Evolutionary conservation across 2,113 vertebrate species (phyloP).

Genomic region (Gymnogyps californianus): DNA sequence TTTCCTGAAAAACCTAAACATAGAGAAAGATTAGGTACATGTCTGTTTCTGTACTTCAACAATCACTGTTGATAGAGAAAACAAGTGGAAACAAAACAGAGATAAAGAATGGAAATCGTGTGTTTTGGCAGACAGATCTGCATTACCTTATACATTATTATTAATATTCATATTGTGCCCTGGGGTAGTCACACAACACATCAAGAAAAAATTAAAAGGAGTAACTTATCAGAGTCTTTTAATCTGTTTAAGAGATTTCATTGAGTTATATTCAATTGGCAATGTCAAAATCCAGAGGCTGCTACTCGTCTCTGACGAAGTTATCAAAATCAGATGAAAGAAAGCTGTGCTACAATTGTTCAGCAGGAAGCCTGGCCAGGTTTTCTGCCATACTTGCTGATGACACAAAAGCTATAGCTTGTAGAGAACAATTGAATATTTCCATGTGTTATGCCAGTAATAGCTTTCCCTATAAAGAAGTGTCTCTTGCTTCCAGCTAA

Average conservation of each 20-base stretch:
- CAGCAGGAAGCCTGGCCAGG: neutral
- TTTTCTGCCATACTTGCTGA: slow-evolving; percentile 30
- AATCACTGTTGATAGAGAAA: neutral
- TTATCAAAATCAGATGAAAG: slow-evolving; percentile 12
- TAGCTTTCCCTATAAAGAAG: neutral
- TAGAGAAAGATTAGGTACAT: neutral
- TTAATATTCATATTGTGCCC: slow-evolving; percentile 9
- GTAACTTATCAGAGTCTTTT: neutral
- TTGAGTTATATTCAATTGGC: neutral
- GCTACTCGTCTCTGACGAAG: neutral
- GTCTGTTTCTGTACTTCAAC: neutral
- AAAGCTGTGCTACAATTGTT: neutral
- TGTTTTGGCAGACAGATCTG: neutral
- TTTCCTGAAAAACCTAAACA: neutral
- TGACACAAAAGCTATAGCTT: slow-evolving; percentile 17
- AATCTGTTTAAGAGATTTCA: slow-evolving; percentile 2
- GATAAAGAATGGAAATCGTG: neutral
- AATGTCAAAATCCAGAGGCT: neutral
- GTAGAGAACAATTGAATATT: slow-evolving; percentile 39
- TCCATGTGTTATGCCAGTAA: slow-evolving; percentile 7
- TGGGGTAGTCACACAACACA: neutral
- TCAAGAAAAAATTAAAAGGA: neutral
- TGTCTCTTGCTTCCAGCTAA: slow-evolving; percentile 21
- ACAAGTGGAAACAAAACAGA: neutral
- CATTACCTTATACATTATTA: neutral